Evolutionary conservation across 2,113 vertebrate genomes (phyloP).

Genomic region (Falco punctatus): DNA sequence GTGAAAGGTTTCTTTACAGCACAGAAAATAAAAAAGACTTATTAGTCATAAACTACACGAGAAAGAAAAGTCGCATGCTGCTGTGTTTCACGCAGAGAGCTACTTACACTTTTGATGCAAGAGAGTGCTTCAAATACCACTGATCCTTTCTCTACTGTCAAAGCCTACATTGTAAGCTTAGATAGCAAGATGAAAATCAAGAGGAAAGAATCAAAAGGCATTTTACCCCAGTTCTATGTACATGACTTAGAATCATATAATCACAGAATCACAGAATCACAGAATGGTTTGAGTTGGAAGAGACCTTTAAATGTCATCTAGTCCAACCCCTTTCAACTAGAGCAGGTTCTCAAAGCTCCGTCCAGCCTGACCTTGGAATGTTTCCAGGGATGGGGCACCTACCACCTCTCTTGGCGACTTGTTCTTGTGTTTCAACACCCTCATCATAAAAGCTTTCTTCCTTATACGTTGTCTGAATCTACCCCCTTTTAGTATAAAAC

Average conservation of each 20-base stretch:
- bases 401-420: neutral
- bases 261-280: accelerated
- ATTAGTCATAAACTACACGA: neutral
- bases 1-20: neutral
- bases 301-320: neutral
- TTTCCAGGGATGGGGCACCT: neutral
- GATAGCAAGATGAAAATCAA: neutral
- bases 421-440: neutral
- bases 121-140: neutral
- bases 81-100: neutral
- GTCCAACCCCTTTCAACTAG: accelerated
- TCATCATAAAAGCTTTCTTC: neutral
- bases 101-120: neutral
- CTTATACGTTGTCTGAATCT: neutral
- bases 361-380: neutral
- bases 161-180: neutral
- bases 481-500: neutral
- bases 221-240: neutral
- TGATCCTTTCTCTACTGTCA: neutral
- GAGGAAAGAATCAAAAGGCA: neutral
- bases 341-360: neutral
- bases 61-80: neutral
- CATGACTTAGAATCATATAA: neutral
- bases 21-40: neutral
- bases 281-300: neutral